Conservation (phyloP, 2,888 invertebrate species). For the Drosophila flavopinicola region DNA sequence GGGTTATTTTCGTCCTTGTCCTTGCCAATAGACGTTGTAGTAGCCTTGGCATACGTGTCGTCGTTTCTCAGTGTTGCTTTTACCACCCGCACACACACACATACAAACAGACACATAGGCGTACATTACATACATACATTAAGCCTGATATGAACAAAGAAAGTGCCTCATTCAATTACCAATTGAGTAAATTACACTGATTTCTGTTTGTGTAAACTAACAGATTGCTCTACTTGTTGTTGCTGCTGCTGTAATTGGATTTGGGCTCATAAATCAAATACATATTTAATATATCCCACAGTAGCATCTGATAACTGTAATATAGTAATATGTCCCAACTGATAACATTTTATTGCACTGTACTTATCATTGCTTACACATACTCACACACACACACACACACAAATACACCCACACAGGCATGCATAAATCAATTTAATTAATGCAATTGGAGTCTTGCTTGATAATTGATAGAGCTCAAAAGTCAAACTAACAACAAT, state of each 20-base stretch:
- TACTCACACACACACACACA: neutral
- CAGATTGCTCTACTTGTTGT: slow-evolving; percentile 10
- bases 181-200: slow-evolving; percentile 65
- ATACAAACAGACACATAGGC: neutral
- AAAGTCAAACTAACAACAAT: slow-evolving; percentile 32
- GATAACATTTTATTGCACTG: slow-evolving; percentile 16
- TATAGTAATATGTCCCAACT: slow-evolving; percentile 8
- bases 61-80: slow-evolving; percentile 15
- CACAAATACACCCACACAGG: neutral
- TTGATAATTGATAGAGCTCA: slow-evolving; percentile 33
- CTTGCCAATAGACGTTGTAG: slow-evolving; percentile 69
- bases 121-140: slow-evolving; percentile 11
- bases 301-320: slow-evolving; percentile 1
- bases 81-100: neutral
- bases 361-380: slow-evolving; percentile 4
- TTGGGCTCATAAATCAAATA: slow-evolving; percentile 1
- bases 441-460: slow-evolving; percentile 18
- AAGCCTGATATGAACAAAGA: slow-evolving; percentile 35
- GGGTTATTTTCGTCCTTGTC: slow-evolving; percentile 73
- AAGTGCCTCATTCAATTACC: slow-evolving; percentile 48
- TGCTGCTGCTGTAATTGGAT: neutral
- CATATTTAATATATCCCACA: too few relatives aligned
- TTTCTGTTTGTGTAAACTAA: slow-evolving; percentile 39
- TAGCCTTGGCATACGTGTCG: slow-evolving; percentile 69
- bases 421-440: slow-evolving; percentile 27